Evolutionary conservation across 2,797 vertebrate species (phyloP).

Genomic region (Aythya fuligula): DNA sequence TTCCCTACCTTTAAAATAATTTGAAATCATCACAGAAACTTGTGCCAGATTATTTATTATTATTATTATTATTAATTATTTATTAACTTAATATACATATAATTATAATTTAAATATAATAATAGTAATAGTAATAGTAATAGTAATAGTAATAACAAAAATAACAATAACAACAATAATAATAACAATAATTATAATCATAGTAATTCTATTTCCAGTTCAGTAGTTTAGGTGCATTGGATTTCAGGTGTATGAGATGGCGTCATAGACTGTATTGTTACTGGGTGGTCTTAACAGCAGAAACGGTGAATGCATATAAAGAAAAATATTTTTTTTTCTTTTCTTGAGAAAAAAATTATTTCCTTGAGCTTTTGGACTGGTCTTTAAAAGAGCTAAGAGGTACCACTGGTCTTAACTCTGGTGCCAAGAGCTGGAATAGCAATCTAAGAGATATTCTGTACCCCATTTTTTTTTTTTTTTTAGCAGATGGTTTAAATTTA

Average conservation of each 20-base stretch:
- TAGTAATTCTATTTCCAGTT: neutral
- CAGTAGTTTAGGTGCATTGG: neutral
- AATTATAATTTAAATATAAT: no score
- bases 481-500: neutral
- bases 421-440: neutral
- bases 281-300: neutral
- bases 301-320: neutral
- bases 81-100: no score
- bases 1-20: neutral
- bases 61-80: neutral
- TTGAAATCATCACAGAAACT: neutral
- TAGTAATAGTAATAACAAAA: no score
- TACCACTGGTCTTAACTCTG: neutral
- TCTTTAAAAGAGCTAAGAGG: neutral
- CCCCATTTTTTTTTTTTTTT: neutral
- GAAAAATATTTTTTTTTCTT: neutral
- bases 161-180: no score
- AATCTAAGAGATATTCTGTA: rapidly evolving
- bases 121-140: no score
- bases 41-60: neutral
- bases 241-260: neutral
- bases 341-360: neutral
- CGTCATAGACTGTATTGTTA: neutral
- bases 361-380: neutral
- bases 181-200: no score